Conservation (phyloP, 2,888 invertebrate genomes). For the Eupithecia pulchellata region DNA sequence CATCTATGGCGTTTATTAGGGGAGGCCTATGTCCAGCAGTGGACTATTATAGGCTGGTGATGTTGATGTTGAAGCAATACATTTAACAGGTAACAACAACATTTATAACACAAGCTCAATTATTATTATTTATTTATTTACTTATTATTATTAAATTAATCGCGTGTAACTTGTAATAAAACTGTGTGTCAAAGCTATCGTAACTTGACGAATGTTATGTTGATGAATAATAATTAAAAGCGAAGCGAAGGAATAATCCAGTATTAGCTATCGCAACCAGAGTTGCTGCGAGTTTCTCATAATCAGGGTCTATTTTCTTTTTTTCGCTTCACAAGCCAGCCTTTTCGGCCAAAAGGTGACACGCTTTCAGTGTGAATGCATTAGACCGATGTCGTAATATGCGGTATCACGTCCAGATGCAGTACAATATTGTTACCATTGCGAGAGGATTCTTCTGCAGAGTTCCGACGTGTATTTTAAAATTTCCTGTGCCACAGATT, state of each 20-base stretch:
- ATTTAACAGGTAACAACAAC: too few relatives aligned
- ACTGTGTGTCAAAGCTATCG: background rate
- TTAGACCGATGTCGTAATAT: constrained; percentile 20
- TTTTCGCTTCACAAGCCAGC: background rate
- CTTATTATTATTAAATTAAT: too few relatives aligned
- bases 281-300: background rate
- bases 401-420: constrained; percentile 33
- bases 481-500: background rate
- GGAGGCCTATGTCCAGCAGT: too few relatives aligned
- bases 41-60: too few relatives aligned
- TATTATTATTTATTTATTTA: too few relatives aligned
- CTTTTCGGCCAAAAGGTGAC: background rate
- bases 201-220: background rate
- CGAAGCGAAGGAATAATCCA: background rate
- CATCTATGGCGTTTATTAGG: too few relatives aligned
- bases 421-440: constrained; percentile 21
- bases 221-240: background rate
- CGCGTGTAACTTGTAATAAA: too few relatives aligned
- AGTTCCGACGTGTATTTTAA: constrained; percentile 1
- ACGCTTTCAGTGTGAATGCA: constrained; percentile 10
- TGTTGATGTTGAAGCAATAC: too few relatives aligned
- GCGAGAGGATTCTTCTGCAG: constrained; percentile 8
- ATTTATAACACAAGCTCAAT: too few relatives aligned
- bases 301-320: background rate
- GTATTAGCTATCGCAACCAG: background rate